These are phyloP conservation scores for Batillaria attramentaria DNA, from an alignment of 1,140 invertebrate genomes.

Conservation along the genomic window DNA sequence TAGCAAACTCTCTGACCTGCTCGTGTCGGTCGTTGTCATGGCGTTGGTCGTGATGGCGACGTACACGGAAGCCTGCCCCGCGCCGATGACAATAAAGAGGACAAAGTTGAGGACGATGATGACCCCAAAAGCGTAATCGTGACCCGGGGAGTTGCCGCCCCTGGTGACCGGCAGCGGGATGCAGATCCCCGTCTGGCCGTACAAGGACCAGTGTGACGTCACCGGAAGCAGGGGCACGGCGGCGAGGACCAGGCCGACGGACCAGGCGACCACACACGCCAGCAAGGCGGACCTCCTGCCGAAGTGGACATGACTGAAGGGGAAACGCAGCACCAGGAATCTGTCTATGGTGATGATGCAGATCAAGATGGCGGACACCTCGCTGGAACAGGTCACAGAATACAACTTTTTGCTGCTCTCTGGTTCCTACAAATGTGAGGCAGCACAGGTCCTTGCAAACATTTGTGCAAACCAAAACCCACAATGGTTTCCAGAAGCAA, in stretches of 20 bases:
- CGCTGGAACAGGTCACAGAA: slow-evolving; percentile 47
- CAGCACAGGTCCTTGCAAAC: too few relatives aligned
- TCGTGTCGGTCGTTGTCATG: background rate
- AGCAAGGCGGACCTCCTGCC: slow-evolving; percentile 25
- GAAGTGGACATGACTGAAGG: slow-evolving; percentile 32
- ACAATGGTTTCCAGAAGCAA: too few relatives aligned
- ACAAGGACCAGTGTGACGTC: slow-evolving; percentile 41
- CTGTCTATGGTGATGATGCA: slow-evolving; percentile 52
- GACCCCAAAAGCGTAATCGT: slow-evolving; percentile 39
- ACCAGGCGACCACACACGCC: slow-evolving; percentile 29
- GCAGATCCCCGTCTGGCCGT: slow-evolving; percentile 47
- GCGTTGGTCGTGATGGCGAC: slow-evolving; percentile 20
- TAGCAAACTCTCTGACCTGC: too few relatives aligned
- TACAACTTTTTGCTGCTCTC: too few relatives aligned
- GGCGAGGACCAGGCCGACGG: slow-evolving; percentile 21
- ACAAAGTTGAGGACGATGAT: slow-evolving; percentile 43
- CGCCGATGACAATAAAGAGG: slow-evolving; percentile 37
- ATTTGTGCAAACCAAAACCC: too few relatives aligned
- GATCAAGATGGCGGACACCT: slow-evolving; percentile 43
- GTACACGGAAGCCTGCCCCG: slow-evolving; percentile 45
- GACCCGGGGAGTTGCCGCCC: slow-evolving; percentile 26
- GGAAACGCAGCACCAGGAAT: slow-evolving; percentile 32
- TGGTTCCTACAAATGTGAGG: too few relatives aligned
- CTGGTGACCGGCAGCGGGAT: slow-evolving; percentile 46
- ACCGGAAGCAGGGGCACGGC: slow-evolving; percentile 28